Percentiles rank a stretch among this genome's conserved stretches.
Conservation (phyloP, 2,888 invertebrate species). For the Spisula solida region DNA sequence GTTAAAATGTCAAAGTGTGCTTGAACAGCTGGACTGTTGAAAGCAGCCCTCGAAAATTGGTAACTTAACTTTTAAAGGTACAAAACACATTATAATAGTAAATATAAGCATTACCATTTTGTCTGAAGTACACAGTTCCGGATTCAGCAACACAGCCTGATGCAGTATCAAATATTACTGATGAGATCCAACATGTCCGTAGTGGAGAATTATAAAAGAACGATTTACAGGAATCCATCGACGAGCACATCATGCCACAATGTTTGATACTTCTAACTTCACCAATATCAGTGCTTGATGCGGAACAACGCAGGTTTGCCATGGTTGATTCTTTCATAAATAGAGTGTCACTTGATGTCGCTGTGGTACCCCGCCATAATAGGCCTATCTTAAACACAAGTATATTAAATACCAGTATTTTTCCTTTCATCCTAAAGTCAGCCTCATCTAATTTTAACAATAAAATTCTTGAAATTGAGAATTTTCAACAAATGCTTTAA, state of each 20-base stretch:
- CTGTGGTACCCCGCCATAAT: background rate
- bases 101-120: background rate
- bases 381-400: background rate
- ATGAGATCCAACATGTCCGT: background rate
- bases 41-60: no score
- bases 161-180: background rate
- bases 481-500: no score
- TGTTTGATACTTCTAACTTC: background rate
- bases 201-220: constrained; percentile 25
- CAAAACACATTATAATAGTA: background rate
- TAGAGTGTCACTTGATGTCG: background rate
- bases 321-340: background rate
- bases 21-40: no score
- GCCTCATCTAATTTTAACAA: no score
- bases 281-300: background rate
- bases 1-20: no score
- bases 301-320: background rate
- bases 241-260: constrained; percentile 2
- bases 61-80: no score
- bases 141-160: background rate
- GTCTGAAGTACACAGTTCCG: background rate
- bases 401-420: background rate
- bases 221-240: background rate
- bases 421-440: background rate
- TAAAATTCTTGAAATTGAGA: no score